Conservation (phyloP, 2,888 invertebrate genomes). For the Mimachlamys varia region DNA sequence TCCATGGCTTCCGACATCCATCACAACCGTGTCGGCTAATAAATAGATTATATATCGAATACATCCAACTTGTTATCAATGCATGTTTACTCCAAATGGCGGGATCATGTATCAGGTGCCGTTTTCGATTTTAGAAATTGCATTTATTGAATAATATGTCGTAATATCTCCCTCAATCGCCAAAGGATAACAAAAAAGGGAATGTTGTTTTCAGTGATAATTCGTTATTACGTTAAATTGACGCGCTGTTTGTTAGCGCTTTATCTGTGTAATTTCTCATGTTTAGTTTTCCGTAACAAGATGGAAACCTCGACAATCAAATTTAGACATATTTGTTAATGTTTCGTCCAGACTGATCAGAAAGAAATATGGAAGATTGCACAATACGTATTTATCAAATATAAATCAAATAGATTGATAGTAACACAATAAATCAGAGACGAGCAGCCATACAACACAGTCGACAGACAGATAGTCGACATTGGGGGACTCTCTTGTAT, state of each 20-base stretch:
- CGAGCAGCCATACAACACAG: background rate
- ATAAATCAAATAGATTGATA: background rate
- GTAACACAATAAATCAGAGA: background rate
- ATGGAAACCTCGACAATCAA: background rate
- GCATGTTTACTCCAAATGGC: conserved; percentile 29
- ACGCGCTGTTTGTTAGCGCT: background rate
- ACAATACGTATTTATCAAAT: background rate
- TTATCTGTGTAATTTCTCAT: background rate
- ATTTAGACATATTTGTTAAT: conserved; percentile 36
- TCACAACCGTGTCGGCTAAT: background rate
- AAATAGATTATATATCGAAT: background rate
- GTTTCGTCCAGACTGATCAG: background rate
- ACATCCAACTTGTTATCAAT: background rate
- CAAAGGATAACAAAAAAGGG: background rate
- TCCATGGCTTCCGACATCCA: background rate
- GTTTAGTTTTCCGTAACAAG: conserved; percentile 17
- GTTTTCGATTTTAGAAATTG: conserved; percentile 30
- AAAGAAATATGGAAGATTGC: background rate
- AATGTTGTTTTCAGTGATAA: conserved; percentile 13
- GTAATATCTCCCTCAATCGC: conserved; percentile 1
- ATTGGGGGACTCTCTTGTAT: background rate
- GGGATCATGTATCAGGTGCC: conserved; percentile 33
- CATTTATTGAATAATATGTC: conserved; percentile 34
- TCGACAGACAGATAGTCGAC: background rate
- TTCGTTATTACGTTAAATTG: conserved; percentile 22